Base-by-base conservation (phyloP, 2,113 vertebrate species). In the Carollia perspicillata region DNA sequence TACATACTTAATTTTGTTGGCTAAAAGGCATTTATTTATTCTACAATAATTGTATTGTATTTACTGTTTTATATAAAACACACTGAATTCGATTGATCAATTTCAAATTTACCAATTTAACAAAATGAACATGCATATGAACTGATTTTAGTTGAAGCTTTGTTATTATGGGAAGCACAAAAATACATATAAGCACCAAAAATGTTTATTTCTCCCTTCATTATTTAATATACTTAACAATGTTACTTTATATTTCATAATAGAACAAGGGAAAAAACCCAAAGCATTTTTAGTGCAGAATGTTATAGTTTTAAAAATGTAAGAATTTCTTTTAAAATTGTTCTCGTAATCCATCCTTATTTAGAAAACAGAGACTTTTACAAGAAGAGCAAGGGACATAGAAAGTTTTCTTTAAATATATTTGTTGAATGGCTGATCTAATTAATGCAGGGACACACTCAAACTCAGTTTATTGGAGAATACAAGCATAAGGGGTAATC, bases 201-300 rank as follows among this genome's bases (percentile, higher is more conserved):
- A 40, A 33, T 66, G 9, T 60, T 63, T 42, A 0, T 30, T 89
- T 40, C 53, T 79, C 78, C 30, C 33, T 92, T 93, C 0, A 22
- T 88, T 91, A 89, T 37, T 84, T 90, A 84, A 44, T 84, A 16
- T 79, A 81, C 60, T 84, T 78, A 84, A 95, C 66, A 71, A 71
- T 65, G 35, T 88, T 78, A 83, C 85, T 88, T 71, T 90, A 71
- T 68, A 55, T 84, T 96, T 94, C 22, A 78, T 49, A 94, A 35
- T 11, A 28, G 33, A 58, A 77, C 11, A 85, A 84, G 17, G 28
- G 9, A 65, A 79, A 84, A 69, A 44, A 93, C 60, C 6, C 30
- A 65, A 90, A 58, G n/a, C 2, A 83, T 68, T 79, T 55, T 90
- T 40, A 68, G 17, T 55, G 16, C 37, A 87, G 33, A 44, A 65